phyloP scores from a whole-genome alignment of 2,888 invertebrate species.

The Dicyrtoma fusca region DNA sequence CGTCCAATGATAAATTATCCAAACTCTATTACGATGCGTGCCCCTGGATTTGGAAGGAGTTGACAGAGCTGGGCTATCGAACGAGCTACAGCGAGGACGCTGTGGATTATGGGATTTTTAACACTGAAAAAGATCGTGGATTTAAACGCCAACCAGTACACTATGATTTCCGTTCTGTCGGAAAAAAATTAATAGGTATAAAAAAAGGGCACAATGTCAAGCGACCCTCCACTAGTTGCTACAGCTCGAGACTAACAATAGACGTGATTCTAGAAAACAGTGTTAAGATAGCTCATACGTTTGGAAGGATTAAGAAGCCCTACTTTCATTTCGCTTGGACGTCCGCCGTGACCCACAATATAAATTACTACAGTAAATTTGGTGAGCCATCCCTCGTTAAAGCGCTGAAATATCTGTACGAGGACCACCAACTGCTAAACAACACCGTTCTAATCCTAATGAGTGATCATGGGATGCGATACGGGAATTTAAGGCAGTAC shows the following conservation, averaged over 20 bases:
- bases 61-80: background rate
- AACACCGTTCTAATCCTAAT: background rate
- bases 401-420: background rate
- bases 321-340: background rate
- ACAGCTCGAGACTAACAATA: background rate
- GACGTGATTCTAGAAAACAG: background rate
- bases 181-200: background rate
- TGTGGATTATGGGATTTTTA: background rate
- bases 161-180: background rate
- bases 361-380: background rate
- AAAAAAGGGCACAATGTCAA: background rate
- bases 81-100: conserved; percentile 8
- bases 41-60: conserved; percentile 13
- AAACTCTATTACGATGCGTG: background rate
- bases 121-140: background rate
- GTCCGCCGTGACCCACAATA: background rate
- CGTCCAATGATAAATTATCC: background rate
- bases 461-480: conserved; percentile 8
- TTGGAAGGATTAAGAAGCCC: background rate
- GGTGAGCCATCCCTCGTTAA: background rate
- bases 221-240: background rate
- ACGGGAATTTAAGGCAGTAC: background rate
- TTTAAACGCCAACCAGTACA: background rate
- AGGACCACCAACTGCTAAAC: conserved; percentile 8
- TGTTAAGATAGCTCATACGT: background rate